Evolutionary conservation across 2,797 vertebrate genomes (phyloP).

Genomic region (Podarcis siculus): DNA sequence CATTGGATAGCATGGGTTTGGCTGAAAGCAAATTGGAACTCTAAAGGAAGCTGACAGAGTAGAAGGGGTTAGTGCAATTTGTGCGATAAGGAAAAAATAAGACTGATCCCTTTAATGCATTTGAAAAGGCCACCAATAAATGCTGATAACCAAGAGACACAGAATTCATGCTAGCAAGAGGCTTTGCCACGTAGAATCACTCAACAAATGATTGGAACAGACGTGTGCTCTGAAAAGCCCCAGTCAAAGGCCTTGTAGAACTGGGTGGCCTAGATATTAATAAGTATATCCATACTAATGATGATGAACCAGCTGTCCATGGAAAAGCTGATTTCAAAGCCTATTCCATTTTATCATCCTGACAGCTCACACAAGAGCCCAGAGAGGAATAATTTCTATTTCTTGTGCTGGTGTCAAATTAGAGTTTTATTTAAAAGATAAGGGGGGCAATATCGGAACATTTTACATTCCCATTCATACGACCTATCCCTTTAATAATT

Average conservation of each 20-base stretch:
- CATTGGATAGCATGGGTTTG: no score
- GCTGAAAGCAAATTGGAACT: neutral
- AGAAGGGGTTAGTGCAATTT: neutral
- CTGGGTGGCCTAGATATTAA: slow-evolving; percentile 77
- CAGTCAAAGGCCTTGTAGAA: slow-evolving; percentile 57
- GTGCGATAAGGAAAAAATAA: slow-evolving; percentile 8
- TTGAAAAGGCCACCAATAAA: slow-evolving; percentile 15
- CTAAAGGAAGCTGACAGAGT: neutral
- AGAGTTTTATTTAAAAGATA: slow-evolving; percentile 79
- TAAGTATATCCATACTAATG: slow-evolving; percentile 80
- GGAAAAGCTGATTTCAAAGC: slow-evolving; percentile 77
- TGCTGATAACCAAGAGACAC: slow-evolving; percentile 12
- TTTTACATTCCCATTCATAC: slow-evolving; percentile 69
- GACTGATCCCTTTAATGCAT: slow-evolving; percentile 28
- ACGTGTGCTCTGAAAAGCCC: slow-evolving; percentile 64
- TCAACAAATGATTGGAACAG: slow-evolving; percentile 43
- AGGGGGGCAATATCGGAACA: slow-evolving; percentile 66
- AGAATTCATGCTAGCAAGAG: slow-evolving; percentile 22
- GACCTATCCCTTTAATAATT: slow-evolving; percentile 76
- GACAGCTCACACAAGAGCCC: slow-evolving; percentile 74
- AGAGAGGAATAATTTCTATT: slow-evolving; percentile 65
- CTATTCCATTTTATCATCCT: slow-evolving; percentile 77
- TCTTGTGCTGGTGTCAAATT: slow-evolving; percentile 67
- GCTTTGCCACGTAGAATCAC: slow-evolving; percentile 44
- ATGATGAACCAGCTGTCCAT: slow-evolving; percentile 79